Conservation (phyloP, 2,113 vertebrate species). For the Promerops cafer region DNA sequence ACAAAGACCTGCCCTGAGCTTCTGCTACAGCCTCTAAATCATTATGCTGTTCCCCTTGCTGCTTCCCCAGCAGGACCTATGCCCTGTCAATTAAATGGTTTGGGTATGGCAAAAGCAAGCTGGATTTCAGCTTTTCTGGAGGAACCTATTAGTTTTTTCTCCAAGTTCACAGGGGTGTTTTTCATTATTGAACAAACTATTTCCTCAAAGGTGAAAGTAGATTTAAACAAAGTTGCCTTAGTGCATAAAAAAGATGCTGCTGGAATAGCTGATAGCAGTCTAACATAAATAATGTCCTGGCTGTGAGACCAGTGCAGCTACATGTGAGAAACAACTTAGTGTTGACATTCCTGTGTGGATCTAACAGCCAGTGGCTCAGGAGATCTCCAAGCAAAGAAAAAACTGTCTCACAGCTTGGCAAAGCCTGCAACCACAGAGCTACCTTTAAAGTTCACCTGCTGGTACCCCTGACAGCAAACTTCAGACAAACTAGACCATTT, state of each 20-base stretch:
- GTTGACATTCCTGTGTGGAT: background rate
- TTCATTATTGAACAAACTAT: background rate
- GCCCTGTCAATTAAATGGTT: background rate
- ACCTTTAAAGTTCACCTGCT: background rate
- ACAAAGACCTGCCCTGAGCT: no score
- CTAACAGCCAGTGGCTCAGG: background rate
- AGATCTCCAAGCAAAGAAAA: background rate
- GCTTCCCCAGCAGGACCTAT: background rate
- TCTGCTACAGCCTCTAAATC: background rate
- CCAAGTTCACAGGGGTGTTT: background rate
- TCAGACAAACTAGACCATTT: background rate
- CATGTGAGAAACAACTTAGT: background rate
- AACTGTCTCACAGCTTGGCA: background rate
- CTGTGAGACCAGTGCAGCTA: background rate
- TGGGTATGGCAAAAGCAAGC: background rate
- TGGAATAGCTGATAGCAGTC: background rate
- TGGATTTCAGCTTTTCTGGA: background rate
- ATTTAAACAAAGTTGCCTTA: background rate
- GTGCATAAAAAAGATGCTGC: background rate
- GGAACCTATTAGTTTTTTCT: background rate
- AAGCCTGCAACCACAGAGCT: background rate
- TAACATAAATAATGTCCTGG: background rate
- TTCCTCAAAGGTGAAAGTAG: background rate
- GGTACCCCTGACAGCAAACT: background rate
- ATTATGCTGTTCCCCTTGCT: background rate